Evolutionary conservation across 2,888 invertebrate species (phyloP).

Genomic region (Latheticus oryzae): DNA sequence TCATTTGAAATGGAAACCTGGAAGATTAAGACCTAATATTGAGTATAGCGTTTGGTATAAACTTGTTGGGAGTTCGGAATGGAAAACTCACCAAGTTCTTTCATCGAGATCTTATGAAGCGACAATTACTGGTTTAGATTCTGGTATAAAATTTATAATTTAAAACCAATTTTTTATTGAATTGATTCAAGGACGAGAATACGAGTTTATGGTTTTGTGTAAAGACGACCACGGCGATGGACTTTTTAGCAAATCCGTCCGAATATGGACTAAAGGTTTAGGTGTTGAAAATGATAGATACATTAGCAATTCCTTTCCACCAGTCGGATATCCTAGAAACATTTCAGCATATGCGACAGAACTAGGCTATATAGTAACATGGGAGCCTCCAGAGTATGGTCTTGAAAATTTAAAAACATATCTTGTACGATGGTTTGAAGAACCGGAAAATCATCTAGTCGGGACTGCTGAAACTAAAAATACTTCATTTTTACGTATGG

Average conservation of each 20-base stretch:
- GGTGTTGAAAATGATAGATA: conserved; percentile 45
- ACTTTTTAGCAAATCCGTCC: conserved; percentile 87
- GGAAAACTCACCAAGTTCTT: conserved; percentile 84
- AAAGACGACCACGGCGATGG: conserved; percentile 90
- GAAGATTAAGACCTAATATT: conserved; percentile 80
- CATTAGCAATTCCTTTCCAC: conserved; percentile 50
- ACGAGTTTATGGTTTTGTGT: conserved; percentile 91
- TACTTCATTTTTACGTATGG: conserved; percentile 71
- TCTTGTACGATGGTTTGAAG: conserved; percentile 76
- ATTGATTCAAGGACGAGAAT: conserved; percentile 75
- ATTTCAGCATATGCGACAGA: conserved; percentile 77
- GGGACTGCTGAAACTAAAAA: conserved; percentile 77
- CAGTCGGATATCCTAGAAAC: conserved; percentile 74
- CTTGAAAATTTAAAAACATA: conserved; percentile 72
- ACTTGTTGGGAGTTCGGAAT: conserved; percentile 78
- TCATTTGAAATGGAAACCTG: conserved; percentile 86
- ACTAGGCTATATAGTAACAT: conserved; percentile 81
- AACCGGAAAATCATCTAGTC: conserved; percentile 72
- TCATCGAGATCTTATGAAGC: conserved; percentile 80
- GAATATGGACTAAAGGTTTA: conserved; percentile 76
- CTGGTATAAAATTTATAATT: conserved; percentile 71
- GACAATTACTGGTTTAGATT: conserved; percentile 80
- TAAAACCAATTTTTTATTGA: background rate
- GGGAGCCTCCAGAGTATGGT: conserved; percentile 75
- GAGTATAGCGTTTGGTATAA: conserved; percentile 91